phyloP scores from a whole-genome alignment of 2,797 vertebrate species.

The Sebastes hubbsi region DNA sequence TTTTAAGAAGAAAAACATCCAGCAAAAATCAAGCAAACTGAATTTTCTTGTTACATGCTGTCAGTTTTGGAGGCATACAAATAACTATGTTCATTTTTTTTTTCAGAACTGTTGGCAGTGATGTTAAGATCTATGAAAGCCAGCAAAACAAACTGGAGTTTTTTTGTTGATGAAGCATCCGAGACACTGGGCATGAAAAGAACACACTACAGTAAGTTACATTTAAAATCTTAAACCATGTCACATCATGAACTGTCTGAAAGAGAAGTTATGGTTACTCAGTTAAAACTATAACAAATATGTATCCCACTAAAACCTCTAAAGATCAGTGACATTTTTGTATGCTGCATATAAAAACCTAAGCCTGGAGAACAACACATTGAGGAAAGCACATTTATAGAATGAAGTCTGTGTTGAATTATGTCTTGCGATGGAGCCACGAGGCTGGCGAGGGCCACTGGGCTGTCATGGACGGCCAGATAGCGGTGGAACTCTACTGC shows the following conservation, averaged over 20 bases:
- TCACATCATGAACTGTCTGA: constrained; percentile 6
- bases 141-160: constrained; percentile 2
- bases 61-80: constrained; percentile 26
- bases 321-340: constrained; percentile 2
- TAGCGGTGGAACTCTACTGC: constrained; percentile 73
- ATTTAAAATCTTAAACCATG: constrained; percentile 23
- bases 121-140: constrained; percentile 8
- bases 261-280: constrained; percentile 8
- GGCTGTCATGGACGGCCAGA: background rate
- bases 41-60: constrained; percentile 18
- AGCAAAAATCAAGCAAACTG: constrained; percentile 4
- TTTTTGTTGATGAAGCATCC: background rate
- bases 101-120: constrained; percentile 19
- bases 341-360: constrained; percentile 24
- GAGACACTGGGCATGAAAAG: constrained; percentile 22
- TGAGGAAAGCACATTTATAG: constrained; percentile 42
- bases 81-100: background rate
- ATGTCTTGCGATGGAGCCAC: constrained; percentile 17
- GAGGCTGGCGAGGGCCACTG: background rate
- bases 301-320: background rate
- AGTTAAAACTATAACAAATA: constrained; percentile 21
- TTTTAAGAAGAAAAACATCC: constrained; percentile 22
- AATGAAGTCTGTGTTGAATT: constrained; percentile 42
- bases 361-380: constrained; percentile 13
- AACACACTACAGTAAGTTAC: constrained; percentile 25